Conservation (phyloP, 2,888 invertebrate species). For the Lamellibrachia columna region DNA sequence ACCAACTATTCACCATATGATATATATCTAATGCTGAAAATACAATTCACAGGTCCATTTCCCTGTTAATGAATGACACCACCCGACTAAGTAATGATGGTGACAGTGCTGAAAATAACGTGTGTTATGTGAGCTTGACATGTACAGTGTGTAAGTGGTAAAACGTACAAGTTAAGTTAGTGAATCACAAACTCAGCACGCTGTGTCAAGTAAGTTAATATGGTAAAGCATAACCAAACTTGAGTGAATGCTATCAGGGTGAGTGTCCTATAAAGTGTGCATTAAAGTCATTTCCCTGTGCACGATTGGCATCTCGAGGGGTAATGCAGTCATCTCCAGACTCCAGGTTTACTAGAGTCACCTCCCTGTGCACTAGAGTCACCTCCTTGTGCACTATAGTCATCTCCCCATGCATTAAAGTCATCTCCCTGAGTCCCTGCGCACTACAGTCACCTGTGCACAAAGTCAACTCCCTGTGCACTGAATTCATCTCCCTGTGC, state of each 20-base stretch:
- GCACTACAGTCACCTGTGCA: no score
- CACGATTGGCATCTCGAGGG: neutral
- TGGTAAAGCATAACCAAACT: neutral
- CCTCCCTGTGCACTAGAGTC: no score
- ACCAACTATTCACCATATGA: no score
- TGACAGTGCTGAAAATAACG: neutral
- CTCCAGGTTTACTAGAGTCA: no score
- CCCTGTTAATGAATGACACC: neutral
- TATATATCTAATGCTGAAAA: neutral
- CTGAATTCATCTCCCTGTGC: no score
- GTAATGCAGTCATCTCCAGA: no score
- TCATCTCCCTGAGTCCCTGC: no score
- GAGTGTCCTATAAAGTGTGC: neutral
- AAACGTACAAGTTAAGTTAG: slow-evolving; percentile 6
- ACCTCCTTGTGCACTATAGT: no score
- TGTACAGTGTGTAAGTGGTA: neutral
- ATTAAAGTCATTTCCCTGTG: neutral
- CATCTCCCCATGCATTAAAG: no score
- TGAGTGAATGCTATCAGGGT: neutral
- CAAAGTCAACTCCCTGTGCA: no score
- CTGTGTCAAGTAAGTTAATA: neutral
- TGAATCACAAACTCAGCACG: neutral
- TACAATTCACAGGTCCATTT: neutral
- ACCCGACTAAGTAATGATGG: neutral
- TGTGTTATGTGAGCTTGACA: neutral